Base-by-base conservation (phyloP, 2,797 vertebrate species). In the Pagetopsis macropterus region DNA sequence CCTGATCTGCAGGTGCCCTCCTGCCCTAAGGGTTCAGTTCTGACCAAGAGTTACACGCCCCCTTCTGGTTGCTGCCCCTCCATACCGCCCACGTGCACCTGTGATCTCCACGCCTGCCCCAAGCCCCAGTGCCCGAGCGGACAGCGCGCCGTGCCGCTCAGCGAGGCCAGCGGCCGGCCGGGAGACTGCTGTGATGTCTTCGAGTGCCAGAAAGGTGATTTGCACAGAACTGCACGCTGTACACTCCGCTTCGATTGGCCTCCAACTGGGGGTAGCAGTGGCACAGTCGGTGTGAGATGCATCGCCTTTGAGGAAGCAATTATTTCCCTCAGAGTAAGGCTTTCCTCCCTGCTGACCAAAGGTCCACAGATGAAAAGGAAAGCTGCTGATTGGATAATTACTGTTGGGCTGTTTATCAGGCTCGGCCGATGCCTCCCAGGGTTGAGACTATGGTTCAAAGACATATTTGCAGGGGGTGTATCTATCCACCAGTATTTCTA, bases 161-260 rank as follows among this genome's bases (percentile, higher is more conserved):
- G 75, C 43, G 86, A 93, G 79, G 94, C 92, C 71, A 90, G 82
- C 9, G 94, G 95, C 12, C 84, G 75, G 51, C 93, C 94, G 1
- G 95, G 94, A 78, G 90, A 95, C 88, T 95, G 95, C 87, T 96
- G 95, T 51, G 86, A 93, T n/a, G 64, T 87, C 46, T 93, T 90
- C 19, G 92, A 93, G 75, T 96, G 95, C 84, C 93, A 94, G 79
- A 94, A 90, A 95, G 94, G 95, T 96, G 91, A 91, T 72, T 37
- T 83, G 33, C 61, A 37, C 75, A 49, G 15, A 76, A 52, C 58
- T 17, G 52, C 55, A 65, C 70, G 17, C 45, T 23, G 33, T 59
- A 70, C 70, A 21, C 41, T 57, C 57, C 31, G 43, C 76, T 71
- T 62, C 23, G 44, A 75, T 81, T 73, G 66, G 54, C 61, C 59